phyloP scores from a whole-genome alignment of 2,797 vertebrate species.

The Mallotus villosus region DNA sequence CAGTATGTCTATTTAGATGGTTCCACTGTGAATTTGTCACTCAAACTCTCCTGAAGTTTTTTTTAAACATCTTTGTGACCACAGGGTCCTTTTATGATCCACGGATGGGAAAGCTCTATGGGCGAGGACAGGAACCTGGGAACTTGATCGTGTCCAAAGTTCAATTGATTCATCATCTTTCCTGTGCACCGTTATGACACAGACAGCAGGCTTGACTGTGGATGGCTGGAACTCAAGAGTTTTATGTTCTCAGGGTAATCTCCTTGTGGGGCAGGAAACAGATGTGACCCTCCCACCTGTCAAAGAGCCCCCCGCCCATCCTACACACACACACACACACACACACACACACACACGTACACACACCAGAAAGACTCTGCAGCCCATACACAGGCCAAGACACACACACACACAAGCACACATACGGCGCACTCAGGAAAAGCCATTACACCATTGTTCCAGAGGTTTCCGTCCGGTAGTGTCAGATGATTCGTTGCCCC shows the following conservation, averaged over 20 bases:
- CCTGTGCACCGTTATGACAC: conserved; percentile 21
- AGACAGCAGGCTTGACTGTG: conserved; percentile 6
- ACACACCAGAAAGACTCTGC: background rate
- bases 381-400: conserved; percentile 1
- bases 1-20: background rate
- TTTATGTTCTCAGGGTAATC: conserved; percentile 39
- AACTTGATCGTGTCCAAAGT: conserved; percentile 1
- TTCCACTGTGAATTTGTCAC: background rate
- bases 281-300: conserved; percentile 64
- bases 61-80: background rate
- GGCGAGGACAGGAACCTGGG: conserved; percentile 20
- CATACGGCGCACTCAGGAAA: conserved; percentile 38
- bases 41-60: background rate
- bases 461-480: conserved; percentile 41
- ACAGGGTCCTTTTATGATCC: background rate
- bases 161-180: conserved; percentile 24
- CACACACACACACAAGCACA: conserved; percentile 32
- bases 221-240: conserved; percentile 16
- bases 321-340: background rate
- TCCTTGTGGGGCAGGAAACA: conserved; percentile 56
- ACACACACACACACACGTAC: conserved; percentile 1
- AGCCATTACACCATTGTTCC: conserved; percentile 45
- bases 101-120: background rate
- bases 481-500: conserved; percentile 27
- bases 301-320: conserved; percentile 45